Percentiles rank a stretch among this genome's conserved stretches.
These are phyloP conservation scores for Steromphala cineraria DNA, from an alignment of 2,888 invertebrate genomes.

Conservation along the genomic window DNA sequence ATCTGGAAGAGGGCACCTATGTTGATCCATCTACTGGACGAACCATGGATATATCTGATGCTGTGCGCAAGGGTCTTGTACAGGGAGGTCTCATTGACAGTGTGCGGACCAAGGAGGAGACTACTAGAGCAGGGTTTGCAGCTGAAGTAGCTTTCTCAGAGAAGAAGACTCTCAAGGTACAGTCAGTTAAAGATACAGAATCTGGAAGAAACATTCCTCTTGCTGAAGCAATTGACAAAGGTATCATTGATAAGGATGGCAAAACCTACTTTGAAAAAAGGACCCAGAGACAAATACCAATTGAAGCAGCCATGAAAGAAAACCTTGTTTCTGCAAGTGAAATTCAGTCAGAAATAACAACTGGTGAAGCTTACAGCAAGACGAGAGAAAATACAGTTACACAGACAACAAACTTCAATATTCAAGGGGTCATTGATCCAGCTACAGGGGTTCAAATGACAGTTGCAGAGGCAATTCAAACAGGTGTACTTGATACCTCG, in stretches of 20 bases:
- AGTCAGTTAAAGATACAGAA: constrained; percentile 79
- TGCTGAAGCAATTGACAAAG: constrained; percentile 80
- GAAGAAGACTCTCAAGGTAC: constrained; percentile 63
- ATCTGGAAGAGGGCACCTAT: constrained; percentile 82
- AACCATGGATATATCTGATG: constrained; percentile 86
- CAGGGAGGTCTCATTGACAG: constrained; percentile 61
- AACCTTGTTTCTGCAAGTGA: constrained; percentile 31
- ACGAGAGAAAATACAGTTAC: constrained; percentile 48
- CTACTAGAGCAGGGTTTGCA: constrained; percentile 54
- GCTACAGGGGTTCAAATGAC: constrained; percentile 85
- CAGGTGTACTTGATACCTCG: constrained; percentile 85
- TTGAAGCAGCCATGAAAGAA: constrained; percentile 53
- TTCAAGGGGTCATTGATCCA: constrained; percentile 82
- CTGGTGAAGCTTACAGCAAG: constrained; percentile 44
- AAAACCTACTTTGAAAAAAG: constrained; percentile 43
- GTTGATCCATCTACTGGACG: constrained; percentile 90
- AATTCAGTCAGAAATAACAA: constrained; percentile 37
- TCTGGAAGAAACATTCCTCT: constrained; percentile 89
- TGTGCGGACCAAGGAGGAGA: constrained; percentile 59
- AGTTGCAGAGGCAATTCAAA: constrained; percentile 75
- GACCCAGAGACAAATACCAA: constrained; percentile 58
- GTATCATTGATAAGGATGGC: constrained; percentile 77
- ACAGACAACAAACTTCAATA: constrained; percentile 57
- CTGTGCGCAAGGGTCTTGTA: constrained; percentile 84
- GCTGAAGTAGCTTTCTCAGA: constrained; percentile 66